Evolutionary conservation across 2,797 vertebrate species (phyloP), one percentile per base, ranked within the genome.

Genomic region (Myiothlypis coronata): DNA sequence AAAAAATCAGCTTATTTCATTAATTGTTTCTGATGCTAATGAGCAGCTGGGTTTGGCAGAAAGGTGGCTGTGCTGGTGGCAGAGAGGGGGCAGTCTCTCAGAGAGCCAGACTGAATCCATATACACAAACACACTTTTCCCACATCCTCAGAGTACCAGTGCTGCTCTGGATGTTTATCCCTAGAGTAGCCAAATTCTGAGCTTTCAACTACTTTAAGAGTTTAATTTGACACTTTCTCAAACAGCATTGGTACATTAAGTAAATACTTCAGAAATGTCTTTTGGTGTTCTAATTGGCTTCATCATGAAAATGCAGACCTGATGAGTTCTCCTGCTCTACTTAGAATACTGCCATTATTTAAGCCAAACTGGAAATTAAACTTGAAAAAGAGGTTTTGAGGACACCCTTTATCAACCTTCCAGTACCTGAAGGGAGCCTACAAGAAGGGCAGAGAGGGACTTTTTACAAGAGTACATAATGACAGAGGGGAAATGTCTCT

Each of bases 101-200:
- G 34, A 2, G 21, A 63, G 27, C 6, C 39, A 23, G 30, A 2
- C 43, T 24, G 12, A 12, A 55, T 83, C 44, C 2, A 0, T 35
- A 2, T 14, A 22, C 55, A 19, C 50, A 69, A 26, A n/a, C 32
- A 52, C 0, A 7, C 9, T 65, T 90, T 27, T 26, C 24, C 30
- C 4, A 2, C 37, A 8, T 26, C 26, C 11, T 30, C 15, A 16
- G 8, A 7, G 7, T 12, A 24, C 20, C 0, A 1, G 10, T 41
- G 13, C 8, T 75, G 2, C 13, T 85, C 52, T 74, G 27, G 11
- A 23, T 4, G 0, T 47, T 94, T 37, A 27, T 32, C 26, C 11
- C 5, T 6, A 28, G 8, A 64, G 34, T 2, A 87, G 28, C 8
- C 32, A 41, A 53, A 24, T 61, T 63, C 24, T 43, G 18, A 1